phyloP scores from a whole-genome alignment of 2,113 vertebrate genomes.

The Tragelaphus imberbis region DNA sequence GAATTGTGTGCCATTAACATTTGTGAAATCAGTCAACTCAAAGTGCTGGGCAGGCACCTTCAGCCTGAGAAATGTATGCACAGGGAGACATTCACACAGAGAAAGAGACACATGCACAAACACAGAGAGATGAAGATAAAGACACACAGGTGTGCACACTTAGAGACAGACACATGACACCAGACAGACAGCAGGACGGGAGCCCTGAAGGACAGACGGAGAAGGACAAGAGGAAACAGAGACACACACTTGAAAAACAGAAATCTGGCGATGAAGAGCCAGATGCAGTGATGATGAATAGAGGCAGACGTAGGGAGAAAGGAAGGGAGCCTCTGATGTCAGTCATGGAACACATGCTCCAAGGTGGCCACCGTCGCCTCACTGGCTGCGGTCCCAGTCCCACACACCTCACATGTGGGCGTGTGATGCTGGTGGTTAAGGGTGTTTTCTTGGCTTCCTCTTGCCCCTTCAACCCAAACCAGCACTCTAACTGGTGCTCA shows the following conservation, averaged over 20 bases:
- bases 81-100: neutral
- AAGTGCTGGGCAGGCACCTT: neutral
- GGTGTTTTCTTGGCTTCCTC: neutral
- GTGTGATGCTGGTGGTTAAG: neutral
- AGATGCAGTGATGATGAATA: neutral
- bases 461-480: neutral
- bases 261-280: neutral
- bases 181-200: neutral
- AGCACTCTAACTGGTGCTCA: neutral
- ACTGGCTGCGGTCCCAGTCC: accelerated
- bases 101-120: neutral
- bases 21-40: neutral
- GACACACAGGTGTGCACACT: neutral
- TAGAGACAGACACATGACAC: accelerated
- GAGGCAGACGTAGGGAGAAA: neutral
- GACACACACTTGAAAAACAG: too few relatives aligned
- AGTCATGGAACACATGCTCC: accelerated
- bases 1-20: neutral
- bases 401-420: accelerated
- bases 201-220: neutral
- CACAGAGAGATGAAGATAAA: neutral
- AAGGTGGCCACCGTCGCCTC: neutral
- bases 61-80: neutral
- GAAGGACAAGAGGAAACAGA: neutral
- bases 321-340: neutral